Conservation (phyloP, 1,140 invertebrate species). For the Aphelenchoides avenae region DNA sequence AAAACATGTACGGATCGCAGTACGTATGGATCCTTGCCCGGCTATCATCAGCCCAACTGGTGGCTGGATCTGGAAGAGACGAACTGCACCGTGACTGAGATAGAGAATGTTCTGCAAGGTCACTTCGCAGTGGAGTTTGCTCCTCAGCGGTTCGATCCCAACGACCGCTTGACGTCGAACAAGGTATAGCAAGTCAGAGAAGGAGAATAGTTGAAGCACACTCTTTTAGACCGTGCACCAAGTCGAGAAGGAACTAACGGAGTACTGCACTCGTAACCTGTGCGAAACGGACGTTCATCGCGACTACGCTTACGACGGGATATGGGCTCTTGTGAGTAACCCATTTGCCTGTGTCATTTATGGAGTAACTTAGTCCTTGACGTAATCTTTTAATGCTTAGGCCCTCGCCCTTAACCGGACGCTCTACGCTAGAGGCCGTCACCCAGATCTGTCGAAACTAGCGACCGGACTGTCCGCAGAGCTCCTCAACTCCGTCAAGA, state of each 20-base stretch:
- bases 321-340: slow-evolving; percentile 27
- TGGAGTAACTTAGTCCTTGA: too few relatives aligned
- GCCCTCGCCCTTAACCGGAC: slow-evolving; percentile 48
- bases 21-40: slow-evolving; percentile 96
- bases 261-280: slow-evolving; percentile 16
- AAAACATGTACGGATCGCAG: slow-evolving; percentile 75
- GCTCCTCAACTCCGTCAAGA: slow-evolving; percentile 21
- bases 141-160: slow-evolving; percentile 68
- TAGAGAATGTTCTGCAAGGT: slow-evolving; percentile 78
- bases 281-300: slow-evolving; percentile 25
- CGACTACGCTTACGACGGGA: slow-evolving; percentile 55
- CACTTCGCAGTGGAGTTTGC: slow-evolving; percentile 81
- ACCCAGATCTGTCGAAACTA: slow-evolving; percentile 3
- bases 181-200: too few relatives aligned
- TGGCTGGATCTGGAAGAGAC: slow-evolving; percentile 62
- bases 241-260: slow-evolving; percentile 31
- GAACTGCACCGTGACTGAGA: slow-evolving; percentile 71
- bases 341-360: not conserved
- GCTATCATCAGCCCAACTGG: slow-evolving; percentile 75
- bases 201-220: too few relatives aligned
- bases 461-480: not conserved
- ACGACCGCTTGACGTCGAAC: too few relatives aligned
- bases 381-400: too few relatives aligned
- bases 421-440: slow-evolving; percentile 21
- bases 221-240: slow-evolving; percentile 40